phyloP scores from a whole-genome alignment of 1,140 invertebrate genomes.

The Spodoptera frugiperda region DNA sequence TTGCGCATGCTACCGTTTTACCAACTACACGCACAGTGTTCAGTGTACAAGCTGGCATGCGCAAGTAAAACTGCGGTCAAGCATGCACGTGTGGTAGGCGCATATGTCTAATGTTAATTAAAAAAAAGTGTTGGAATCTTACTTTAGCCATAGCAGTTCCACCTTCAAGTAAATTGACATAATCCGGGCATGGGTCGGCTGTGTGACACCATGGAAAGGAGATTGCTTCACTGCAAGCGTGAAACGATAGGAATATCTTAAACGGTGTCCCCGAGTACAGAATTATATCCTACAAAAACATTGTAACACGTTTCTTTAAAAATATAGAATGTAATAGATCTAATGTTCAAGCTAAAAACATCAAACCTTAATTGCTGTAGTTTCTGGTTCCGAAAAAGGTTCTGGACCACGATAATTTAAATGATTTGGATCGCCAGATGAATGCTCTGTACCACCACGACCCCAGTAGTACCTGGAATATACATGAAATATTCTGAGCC shows the following conservation, averaged over 20 bases:
- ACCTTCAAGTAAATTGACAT: constrained; percentile 87
- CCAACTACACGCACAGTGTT: no score
- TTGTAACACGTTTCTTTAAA: background rate
- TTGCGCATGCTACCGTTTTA: no score
- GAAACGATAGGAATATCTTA: constrained; percentile 93
- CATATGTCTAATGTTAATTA: no score
- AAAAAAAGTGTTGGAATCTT: constrained; percentile 41
- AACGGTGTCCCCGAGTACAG: constrained; percentile 84
- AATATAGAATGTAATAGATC: background rate
- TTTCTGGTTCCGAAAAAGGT: constrained; percentile 97
- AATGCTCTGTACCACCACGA: constrained; percentile 88
- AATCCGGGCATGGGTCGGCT: constrained; percentile 89
- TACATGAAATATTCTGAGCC: no score
- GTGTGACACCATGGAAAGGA: constrained; percentile 95
- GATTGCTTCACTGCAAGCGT: constrained; percentile 96
- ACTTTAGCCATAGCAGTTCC: constrained; percentile 77
- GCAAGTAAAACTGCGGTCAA: no score
- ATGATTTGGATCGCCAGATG: constrained; percentile 93
- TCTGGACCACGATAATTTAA: constrained; percentile 95
- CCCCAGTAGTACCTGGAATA: constrained; percentile 90
- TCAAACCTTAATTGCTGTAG: constrained; percentile 88
- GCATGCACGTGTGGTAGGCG: no score
- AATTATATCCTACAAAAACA: constrained; percentile 84
- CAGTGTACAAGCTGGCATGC: no score
- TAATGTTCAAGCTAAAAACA: background rate